Conservation (phyloP, 2,113 vertebrate species). For the Melanostigma gelatinosum region DNA sequence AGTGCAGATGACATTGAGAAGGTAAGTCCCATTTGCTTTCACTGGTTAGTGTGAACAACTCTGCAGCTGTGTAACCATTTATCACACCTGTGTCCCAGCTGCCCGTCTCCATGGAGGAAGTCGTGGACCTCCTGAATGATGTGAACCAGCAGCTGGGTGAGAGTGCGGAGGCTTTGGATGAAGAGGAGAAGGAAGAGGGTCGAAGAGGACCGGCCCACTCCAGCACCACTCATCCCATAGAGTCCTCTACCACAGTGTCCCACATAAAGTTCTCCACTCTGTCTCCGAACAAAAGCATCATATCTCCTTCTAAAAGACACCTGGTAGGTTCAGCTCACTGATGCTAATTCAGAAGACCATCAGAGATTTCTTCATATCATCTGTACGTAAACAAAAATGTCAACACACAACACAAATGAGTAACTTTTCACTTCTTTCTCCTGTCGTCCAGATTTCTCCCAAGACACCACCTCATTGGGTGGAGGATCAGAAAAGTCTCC, state of each 20-base stretch:
- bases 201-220: constrained; percentile 62
- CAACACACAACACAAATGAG: background rate
- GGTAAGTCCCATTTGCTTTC: constrained; percentile 74
- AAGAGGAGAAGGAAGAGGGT: constrained; percentile 62
- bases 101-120: constrained; percentile 91
- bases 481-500: constrained; percentile 93
- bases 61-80: background rate
- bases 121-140: constrained; percentile 90
- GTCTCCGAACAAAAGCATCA: constrained; percentile 87
- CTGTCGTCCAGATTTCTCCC: constrained; percentile 88
- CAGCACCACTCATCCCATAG: constrained; percentile 82
- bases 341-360: background rate
- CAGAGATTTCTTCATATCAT: background rate
- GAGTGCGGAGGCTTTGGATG: constrained; percentile 79
- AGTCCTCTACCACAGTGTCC: constrained; percentile 71
- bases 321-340: constrained; percentile 79
- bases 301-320: constrained; percentile 90
- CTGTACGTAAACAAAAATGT: background rate
- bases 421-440: constrained; percentile 7
- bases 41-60: background rate
- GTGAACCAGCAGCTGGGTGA: constrained; percentile 92
- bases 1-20: constrained; percentile 85
- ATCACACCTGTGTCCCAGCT: constrained; percentile 79
- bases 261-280: constrained; percentile 89
- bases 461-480: constrained; percentile 95